A percentile compares a stretch with the other conserved stretches of the same genome.
These are phyloP conservation scores for Euwallacea fornicatus DNA, from an alignment of 1,140 invertebrate species.

Conservation along the genomic window DNA sequence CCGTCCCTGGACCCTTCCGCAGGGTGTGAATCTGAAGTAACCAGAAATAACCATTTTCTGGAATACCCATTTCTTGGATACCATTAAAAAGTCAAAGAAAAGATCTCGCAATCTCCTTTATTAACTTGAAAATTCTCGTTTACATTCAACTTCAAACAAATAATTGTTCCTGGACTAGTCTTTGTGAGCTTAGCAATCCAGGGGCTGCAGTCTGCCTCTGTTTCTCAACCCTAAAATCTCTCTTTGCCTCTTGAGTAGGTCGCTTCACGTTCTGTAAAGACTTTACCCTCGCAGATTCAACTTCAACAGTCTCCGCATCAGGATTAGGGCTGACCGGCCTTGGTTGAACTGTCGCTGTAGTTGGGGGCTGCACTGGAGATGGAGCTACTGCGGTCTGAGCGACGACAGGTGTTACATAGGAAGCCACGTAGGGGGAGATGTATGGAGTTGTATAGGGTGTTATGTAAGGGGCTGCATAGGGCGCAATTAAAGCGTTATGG, in stretches of 20 bases:
- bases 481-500: slow-evolving; percentile 20
- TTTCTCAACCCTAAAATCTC: background rate
- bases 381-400: slow-evolving; percentile 1
- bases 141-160: background rate
- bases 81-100: background rate
- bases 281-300: slow-evolving; percentile 24
- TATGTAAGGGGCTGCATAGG: slow-evolving; percentile 13
- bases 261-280: no score
- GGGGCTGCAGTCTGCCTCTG: slow-evolving; percentile 11
- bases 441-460: background rate
- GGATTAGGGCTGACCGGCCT: slow-evolving; percentile 1
- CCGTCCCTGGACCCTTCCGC: background rate
- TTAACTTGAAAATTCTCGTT: background rate
- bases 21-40: background rate
- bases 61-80: background rate
- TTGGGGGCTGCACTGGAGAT: background rate
- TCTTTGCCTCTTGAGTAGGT: background rate
- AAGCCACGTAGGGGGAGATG: slow-evolving; percentile 6
- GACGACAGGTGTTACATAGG: background rate
- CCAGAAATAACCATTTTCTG: background rate
- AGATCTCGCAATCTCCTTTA: background rate
- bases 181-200: slow-evolving; percentile 10
- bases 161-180: background rate
- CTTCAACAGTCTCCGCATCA: slow-evolving; percentile 24
- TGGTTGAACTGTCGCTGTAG: background rate